Conservation (phyloP, 2,797 vertebrate genomes). For the Brachyrhaphis roseni region DNA sequence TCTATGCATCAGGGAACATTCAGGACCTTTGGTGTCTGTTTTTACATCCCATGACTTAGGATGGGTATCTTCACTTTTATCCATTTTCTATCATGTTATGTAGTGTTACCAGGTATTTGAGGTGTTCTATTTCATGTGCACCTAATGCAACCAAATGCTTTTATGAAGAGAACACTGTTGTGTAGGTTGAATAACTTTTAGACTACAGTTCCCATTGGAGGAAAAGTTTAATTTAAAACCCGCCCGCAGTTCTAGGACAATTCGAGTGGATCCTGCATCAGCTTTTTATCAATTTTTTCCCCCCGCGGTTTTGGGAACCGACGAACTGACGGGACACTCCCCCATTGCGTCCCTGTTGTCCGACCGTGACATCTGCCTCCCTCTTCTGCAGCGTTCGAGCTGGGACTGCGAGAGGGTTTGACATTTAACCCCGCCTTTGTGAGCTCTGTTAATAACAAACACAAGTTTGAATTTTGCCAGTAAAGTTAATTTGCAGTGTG, state of each 20-base stretch:
- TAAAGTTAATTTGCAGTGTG: background rate
- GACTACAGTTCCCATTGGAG: background rate
- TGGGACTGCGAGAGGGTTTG: too few species aligned
- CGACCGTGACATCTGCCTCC: too few species aligned
- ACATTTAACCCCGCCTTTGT: too few species aligned
- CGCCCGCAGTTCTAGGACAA: background rate
- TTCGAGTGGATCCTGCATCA: too few species aligned
- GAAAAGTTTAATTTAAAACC: background rate
- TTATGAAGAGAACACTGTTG: background rate
- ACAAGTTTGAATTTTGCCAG: background rate
- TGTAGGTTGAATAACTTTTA: background rate
- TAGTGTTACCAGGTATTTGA: background rate
- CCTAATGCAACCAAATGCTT: background rate
- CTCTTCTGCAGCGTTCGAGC: too few species aligned
- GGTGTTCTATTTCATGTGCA: background rate
- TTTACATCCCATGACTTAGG: background rate
- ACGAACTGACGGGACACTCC: too few species aligned
- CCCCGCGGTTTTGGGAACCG: too few species aligned
- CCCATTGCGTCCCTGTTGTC: too few species aligned
- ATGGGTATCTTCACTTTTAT: background rate
- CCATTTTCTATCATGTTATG: background rate
- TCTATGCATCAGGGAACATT: background rate
- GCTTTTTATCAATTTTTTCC: too few species aligned
- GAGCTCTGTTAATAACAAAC: background rate
- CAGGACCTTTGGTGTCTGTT: background rate